These are phyloP conservation scores for Platycheirus rosarum DNA, from an alignment of 2,888 invertebrate genomes.

Conservation along the genomic window DNA sequence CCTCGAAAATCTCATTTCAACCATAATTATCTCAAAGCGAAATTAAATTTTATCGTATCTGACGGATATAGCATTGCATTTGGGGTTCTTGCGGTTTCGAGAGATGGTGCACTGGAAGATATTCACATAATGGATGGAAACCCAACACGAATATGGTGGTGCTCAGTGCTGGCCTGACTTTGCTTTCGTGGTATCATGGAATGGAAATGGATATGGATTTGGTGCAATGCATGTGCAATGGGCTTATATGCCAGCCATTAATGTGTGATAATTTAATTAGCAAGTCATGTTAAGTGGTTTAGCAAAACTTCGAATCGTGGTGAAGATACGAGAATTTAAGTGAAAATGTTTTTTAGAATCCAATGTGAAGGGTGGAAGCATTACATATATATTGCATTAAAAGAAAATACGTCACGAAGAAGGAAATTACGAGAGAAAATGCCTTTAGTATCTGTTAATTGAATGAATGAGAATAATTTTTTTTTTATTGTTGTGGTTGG, in stretches of 20 bases:
- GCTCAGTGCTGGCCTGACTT: not conserved
- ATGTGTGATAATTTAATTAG: slow-evolving; percentile 63
- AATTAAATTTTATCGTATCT: slow-evolving; percentile 28
- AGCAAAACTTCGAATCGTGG: slow-evolving; percentile 33
- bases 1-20: slow-evolving; percentile 27
- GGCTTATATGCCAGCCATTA: too few relatives aligned
- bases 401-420: not conserved
- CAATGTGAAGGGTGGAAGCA: slow-evolving; percentile 13
- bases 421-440: slow-evolving; percentile 5
- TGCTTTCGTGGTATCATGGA: slow-evolving; percentile 16
- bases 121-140: slow-evolving; percentile 49
- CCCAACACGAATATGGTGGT: slow-evolving; percentile 40
- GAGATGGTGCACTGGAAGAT: slow-evolving; percentile 38
- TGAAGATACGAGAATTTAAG: slow-evolving; percentile 5
- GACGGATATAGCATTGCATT: slow-evolving; percentile 31
- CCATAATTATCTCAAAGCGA: slow-evolving; percentile 6
- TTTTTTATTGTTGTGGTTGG: slow-evolving; percentile 3
- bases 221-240: not conserved
- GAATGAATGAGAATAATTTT: slow-evolving; percentile 6
- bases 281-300: slow-evolving; percentile 29
- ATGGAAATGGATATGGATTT: slow-evolving; percentile 26
- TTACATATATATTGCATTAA: not conserved
- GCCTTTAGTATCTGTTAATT: not conserved
- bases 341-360: slow-evolving; percentile 13
- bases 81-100: slow-evolving; percentile 36